A percentile compares a stretch with the other conserved stretches of the same genome.
Conservation (phyloP, 2,113 vertebrate genomes). For the Microtus ochrogaster region DNA sequence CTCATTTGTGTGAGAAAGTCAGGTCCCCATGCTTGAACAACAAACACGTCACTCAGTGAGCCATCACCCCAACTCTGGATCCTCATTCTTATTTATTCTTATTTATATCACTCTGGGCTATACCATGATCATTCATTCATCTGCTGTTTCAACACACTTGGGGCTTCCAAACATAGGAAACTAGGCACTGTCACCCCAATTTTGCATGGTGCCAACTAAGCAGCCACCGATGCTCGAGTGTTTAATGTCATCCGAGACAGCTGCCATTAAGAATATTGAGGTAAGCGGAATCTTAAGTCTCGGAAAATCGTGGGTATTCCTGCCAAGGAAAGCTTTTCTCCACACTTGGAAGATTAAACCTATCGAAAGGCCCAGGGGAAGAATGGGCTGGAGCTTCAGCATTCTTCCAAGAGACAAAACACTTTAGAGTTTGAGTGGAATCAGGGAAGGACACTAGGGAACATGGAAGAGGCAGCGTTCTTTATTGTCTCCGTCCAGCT, state of each 20-base stretch:
- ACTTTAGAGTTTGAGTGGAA: neutral
- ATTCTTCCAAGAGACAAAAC: neutral
- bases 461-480: neutral
- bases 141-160: neutral
- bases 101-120: neutral
- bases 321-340: constrained; percentile 1
- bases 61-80: neutral
- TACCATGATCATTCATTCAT: neutral
- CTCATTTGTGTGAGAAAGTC: neutral
- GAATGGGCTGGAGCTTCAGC: neutral
- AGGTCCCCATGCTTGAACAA: neutral
- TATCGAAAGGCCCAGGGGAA: neutral
- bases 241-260: constrained; percentile 36
- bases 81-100: neutral
- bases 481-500: neutral
- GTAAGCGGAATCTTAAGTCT: neutral
- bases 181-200: neutral
- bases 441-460: neutral
- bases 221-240: neutral
- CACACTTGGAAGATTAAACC: neutral
- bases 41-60: no score
- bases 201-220: neutral
- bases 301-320: neutral
- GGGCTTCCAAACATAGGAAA: neutral
- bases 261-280: neutral